phyloP scores from a whole-genome alignment of 2,113 vertebrate species.

The Fulica atra region DNA sequence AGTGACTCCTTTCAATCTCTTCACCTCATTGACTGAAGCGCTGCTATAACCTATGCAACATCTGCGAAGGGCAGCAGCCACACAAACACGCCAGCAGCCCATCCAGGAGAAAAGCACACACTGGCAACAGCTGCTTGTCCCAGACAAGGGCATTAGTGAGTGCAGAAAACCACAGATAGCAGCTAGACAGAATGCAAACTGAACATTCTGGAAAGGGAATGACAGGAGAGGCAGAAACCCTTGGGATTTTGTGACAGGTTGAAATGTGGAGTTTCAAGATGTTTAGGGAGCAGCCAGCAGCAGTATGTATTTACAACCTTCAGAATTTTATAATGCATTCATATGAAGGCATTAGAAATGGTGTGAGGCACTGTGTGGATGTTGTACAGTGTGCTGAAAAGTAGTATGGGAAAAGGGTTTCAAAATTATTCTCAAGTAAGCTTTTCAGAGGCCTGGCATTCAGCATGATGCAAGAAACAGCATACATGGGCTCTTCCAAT shows the following conservation, averaged over 20 bases:
- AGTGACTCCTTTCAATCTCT: not conserved
- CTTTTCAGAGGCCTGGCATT: not conserved
- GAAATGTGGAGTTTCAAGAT: not conserved
- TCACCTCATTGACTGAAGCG: not conserved
- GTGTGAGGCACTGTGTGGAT: not conserved
- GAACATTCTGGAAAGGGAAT: not conserved
- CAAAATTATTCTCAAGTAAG: not conserved
- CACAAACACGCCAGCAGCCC: not conserved
- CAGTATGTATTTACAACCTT: not conserved
- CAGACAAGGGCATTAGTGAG: not conserved
- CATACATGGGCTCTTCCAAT: accelerated
- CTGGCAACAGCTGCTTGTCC: not conserved
- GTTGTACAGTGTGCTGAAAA: not conserved
- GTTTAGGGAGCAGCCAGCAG: not conserved
- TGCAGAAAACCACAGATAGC: not conserved
- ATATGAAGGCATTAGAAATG: not conserved
- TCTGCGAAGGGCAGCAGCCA: not conserved
- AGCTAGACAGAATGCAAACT: not conserved
- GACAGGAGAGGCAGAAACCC: not conserved
- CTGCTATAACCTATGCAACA: not conserved
- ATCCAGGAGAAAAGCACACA: not conserved
- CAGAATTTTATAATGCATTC: not conserved
- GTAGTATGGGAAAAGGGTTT: not conserved
- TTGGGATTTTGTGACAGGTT: not conserved
- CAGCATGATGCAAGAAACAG: not conserved